A percentile compares a stretch with the other conserved stretches of the same genome.
These are phyloP conservation scores for Clinocottus analis DNA, from an alignment of 2,113 vertebrate genomes.

Conservation along the genomic window DNA sequence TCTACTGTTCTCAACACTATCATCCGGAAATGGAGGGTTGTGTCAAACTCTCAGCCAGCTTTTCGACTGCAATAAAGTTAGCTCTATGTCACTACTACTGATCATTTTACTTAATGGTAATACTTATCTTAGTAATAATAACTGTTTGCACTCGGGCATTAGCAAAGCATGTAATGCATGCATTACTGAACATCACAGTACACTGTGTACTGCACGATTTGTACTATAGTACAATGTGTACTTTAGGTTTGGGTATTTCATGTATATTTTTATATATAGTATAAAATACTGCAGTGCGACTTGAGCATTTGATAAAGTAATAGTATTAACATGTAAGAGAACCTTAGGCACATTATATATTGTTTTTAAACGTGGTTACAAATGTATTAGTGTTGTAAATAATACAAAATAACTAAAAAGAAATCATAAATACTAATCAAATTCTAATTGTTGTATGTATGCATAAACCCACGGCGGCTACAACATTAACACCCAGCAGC, in stretches of 20 bases:
- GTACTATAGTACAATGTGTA: background rate
- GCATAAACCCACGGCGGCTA: background rate
- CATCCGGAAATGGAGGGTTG: conserved; percentile 79
- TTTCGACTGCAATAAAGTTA: conserved; percentile 43
- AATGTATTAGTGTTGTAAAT: background rate
- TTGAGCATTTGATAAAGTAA: background rate
- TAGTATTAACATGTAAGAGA: background rate
- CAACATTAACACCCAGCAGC: background rate
- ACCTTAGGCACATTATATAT: background rate
- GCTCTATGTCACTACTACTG: conserved; percentile 23
- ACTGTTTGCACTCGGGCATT: background rate
- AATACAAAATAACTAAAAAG: background rate
- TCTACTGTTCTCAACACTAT: conserved; percentile 56
- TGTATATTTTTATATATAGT: background rate
- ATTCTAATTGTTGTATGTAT: background rate
- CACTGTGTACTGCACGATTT: conserved; percentile 4
- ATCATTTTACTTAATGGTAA: background rate
- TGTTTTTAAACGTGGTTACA: background rate
- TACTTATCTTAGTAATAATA: background rate
- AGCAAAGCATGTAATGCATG: background rate
- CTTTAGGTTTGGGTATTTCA: background rate
- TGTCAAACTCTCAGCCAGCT: conserved; percentile 48
- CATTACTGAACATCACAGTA: background rate
- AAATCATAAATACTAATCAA: background rate
- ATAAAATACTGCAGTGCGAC: background rate